Percentiles rank a stretch among this genome's conserved stretches.
These are phyloP conservation scores for Heliconius ismenius DNA, from an alignment of 2,888 invertebrate species.

Conservation along the genomic window DNA sequence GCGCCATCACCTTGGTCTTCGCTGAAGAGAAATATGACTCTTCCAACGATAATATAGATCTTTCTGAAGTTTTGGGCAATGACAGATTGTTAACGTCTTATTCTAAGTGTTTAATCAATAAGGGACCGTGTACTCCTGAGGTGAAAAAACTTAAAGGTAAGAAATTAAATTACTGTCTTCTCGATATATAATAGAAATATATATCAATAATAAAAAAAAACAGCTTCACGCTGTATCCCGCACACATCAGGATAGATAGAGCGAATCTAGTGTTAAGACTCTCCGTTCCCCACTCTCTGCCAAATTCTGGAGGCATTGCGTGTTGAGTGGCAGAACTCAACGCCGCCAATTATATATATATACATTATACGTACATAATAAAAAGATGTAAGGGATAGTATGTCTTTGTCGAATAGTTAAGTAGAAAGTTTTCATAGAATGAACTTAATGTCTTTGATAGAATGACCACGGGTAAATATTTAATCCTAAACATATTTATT, in stretches of 20 bases:
- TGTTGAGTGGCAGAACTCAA: no score
- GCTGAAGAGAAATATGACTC: constrained; percentile 81
- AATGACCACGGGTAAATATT: no score
- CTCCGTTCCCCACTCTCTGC: no score
- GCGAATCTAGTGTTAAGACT: no score
- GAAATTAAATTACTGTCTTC: constrained; percentile 42
- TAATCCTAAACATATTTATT: no score
- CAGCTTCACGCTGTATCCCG: no score
- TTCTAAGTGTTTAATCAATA: constrained; percentile 84
- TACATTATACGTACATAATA: no score
- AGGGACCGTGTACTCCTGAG: constrained; percentile 87
- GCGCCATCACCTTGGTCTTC: constrained; percentile 52
- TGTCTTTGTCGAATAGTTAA: neutral
- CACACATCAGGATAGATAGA: no score
- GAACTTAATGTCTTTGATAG: neutral
- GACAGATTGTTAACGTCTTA: constrained; percentile 86
- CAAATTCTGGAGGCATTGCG: no score
- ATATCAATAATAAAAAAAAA: no score
- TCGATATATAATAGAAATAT: constrained; percentile 44
- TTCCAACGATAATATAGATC: constrained; percentile 84
- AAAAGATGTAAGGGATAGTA: no score
- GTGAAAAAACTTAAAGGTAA: constrained; percentile 87
- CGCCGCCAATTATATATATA: no score
- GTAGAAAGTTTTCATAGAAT: neutral
- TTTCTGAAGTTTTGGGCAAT: constrained; percentile 85